Base-by-base conservation (phyloP, 1,140 invertebrate genomes). In the Dicyema japonicum region DNA sequence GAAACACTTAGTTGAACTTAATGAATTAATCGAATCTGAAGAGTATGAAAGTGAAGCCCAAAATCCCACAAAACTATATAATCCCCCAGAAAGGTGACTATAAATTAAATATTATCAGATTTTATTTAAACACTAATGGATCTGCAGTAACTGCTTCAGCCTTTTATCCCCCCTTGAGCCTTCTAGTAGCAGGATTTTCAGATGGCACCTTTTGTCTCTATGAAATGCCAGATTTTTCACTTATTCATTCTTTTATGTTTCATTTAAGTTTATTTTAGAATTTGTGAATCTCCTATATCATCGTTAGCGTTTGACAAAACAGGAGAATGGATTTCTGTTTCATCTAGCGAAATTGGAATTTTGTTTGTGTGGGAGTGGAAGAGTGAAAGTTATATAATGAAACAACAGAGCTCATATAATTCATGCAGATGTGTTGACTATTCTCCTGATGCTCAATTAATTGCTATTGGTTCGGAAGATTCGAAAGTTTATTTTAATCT, bases 351-450 rank as follows among this genome's bases (percentile, higher is more conserved):
- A 19, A 54, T 69, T 2, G 78, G 76, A 1, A 76, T 90, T 43
- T 47, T 94, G 13, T 46, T 90, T 7, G 78, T 92, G 5, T 92
- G 82, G 80, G 85, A 92, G 54, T 92, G 80, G 80, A 75, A 88
- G 50, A 85, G 75, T 60, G 75, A 92, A 54, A 74, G 72, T n/a
- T 88, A 82, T 39, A 66, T 82, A 0, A 64, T 94, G 60, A 92
- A 92, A 43, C 78, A 92, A 40, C 78, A 90, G 35, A 72, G 74
- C 40, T 65, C 65, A 24, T 66, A 69, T 40, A 67, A 69, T 40
- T 78, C 82, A 64, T 34, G 34, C 14, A 66, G 62, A 8, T 69
- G 66, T 41, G 50, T 88, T 5, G 58, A 64, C 0, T 92, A 88
- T 48, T 90, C 76, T 0, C 64, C 67, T 0, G 76, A 90, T 53